These are phyloP conservation scores for Bombus haemorrhoidalis DNA, from an alignment of 1,140 invertebrate species.

Conservation along the genomic window DNA sequence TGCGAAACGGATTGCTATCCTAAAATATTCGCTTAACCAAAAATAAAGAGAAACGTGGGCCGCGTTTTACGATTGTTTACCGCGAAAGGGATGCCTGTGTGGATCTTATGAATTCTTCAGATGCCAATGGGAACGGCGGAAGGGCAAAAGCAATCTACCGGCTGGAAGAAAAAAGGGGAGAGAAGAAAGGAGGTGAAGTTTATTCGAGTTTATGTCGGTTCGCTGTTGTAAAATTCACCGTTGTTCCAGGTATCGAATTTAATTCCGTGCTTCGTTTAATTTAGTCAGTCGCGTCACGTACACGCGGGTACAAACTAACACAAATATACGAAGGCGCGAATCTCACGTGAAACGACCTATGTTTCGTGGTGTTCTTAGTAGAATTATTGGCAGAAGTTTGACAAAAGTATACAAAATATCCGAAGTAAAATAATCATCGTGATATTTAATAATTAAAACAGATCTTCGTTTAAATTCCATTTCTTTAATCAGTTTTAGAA, in stretches of 20 bases:
- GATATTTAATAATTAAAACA: not conserved
- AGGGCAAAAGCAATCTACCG: constrained; percentile 56
- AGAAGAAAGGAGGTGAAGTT: constrained; percentile 48
- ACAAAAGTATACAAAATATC: too few relatives aligned
- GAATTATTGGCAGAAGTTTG: not conserved
- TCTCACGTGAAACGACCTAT: not conserved
- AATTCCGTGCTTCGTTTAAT: constrained; percentile 53
- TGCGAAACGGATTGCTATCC: constrained; percentile 27
- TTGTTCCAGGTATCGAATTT: constrained; percentile 52
- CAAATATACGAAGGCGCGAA: constrained; percentile 51
- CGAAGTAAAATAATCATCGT: accelerated
- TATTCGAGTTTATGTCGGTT: constrained; percentile 61
- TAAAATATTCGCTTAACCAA: constrained; percentile 48
- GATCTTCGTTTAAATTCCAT: not conserved
- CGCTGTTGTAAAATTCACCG: constrained; percentile 63
- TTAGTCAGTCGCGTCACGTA: constrained; percentile 61
- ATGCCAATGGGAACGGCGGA: constrained; percentile 58
- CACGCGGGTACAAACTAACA: constrained; percentile 47
- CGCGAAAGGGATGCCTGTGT: constrained; percentile 57
- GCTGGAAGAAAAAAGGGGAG: not conserved
- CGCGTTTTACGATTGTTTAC: constrained; percentile 68
- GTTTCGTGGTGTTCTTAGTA: not conserved
- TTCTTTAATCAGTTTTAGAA: not conserved
- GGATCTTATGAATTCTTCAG: constrained; percentile 71
- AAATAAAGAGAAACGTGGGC: constrained; percentile 54